These are phyloP conservation scores for Caligus rogercresseyi DNA, from an alignment of 1,140 invertebrate genomes.

Conservation along the genomic window DNA sequence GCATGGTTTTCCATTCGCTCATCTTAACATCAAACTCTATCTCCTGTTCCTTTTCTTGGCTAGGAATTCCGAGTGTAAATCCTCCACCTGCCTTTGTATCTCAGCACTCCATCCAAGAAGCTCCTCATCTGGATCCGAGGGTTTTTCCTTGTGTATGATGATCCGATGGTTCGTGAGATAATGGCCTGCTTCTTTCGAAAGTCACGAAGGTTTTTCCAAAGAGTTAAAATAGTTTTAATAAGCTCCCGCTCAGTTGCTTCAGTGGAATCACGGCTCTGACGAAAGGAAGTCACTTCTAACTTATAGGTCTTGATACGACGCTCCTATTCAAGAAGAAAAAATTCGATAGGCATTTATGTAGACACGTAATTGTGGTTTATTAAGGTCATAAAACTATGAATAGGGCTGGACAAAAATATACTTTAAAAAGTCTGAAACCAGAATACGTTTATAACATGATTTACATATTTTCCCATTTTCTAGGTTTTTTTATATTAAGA, in stretches of 20 bases:
- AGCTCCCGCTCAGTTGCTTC: not conserved
- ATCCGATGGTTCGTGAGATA: not conserved
- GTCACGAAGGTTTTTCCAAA: slow-evolving; percentile 1
- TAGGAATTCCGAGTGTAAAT: not conserved
- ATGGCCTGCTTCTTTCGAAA: slow-evolving; percentile 1
- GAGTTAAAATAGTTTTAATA: not conserved
- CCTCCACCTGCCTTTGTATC: not conserved
- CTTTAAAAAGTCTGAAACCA: too few species aligned
- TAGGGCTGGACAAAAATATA: too few species aligned
- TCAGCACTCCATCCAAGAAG: not conserved
- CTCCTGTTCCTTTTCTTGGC: not conserved
- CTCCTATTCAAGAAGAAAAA: too few species aligned
- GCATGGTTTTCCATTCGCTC: too few species aligned
- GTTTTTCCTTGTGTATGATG: slow-evolving; percentile 2
- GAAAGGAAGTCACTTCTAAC: not conserved
- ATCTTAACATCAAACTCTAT: too few species aligned
- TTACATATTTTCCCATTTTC: too few species aligned
- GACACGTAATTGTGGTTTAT: too few species aligned
- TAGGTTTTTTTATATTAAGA: too few species aligned
- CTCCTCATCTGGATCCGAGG: not conserved
- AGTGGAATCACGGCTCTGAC: not conserved
- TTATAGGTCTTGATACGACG: not conserved
- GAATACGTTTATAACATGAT: too few species aligned
- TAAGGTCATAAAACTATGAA: too few species aligned
- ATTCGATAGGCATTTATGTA: too few species aligned